phyloP scores from a whole-genome alignment of 2,113 vertebrate genomes.

The Circaetus cinerascens region DNA sequence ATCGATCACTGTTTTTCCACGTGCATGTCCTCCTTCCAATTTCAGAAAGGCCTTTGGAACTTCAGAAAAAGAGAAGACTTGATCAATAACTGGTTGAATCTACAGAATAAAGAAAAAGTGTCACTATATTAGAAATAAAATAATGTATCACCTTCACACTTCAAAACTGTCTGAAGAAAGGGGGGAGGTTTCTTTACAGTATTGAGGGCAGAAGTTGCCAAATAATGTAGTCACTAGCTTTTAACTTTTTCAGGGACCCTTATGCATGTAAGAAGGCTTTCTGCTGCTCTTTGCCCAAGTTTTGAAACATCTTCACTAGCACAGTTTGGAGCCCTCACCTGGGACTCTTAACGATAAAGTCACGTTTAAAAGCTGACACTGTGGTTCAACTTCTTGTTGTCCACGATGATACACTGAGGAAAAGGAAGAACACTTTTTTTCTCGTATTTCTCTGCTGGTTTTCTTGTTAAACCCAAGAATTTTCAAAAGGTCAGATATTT shows the following conservation, averaged over 20 bases:
- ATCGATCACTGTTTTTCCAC: conserved; percentile 90
- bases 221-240: neutral
- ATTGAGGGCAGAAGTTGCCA: neutral
- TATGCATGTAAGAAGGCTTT: neutral
- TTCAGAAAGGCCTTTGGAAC: conserved; percentile 91
- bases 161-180: neutral
- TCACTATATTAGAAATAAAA: neutral
- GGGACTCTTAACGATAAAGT: neutral
- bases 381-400: neutral
- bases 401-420: neutral
- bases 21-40: conserved; percentile 88
- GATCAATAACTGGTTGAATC: conserved; percentile 89
- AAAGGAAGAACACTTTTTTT: neutral
- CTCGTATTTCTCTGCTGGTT: rapidly evolving
- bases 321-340: neutral
- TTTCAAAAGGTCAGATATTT: neutral
- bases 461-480: neutral
- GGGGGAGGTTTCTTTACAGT: neutral
- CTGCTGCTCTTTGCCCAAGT: neutral
- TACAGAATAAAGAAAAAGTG: conserved; percentile 64
- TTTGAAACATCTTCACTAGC: neutral
- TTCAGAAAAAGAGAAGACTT: conserved; percentile 86
- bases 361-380: neutral
- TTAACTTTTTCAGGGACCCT: neutral
- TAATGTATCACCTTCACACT: neutral